Evolutionary conservation across 1,140 invertebrate species (phyloP).

Genomic region (Orchestia grillus): DNA sequence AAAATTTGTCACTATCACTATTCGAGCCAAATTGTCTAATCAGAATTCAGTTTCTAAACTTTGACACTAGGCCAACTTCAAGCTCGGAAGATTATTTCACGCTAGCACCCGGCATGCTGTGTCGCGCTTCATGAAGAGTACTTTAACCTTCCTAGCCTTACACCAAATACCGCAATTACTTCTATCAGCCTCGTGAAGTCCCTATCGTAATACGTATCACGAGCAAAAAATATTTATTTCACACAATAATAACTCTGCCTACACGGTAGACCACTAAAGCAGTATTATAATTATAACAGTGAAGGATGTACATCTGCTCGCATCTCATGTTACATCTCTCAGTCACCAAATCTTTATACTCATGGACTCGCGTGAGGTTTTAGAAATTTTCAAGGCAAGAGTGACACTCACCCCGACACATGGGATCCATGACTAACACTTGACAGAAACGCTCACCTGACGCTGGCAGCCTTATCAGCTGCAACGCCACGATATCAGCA

Average conservation of each 20-base stretch:
- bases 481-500: neutral
- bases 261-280: neutral
- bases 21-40: too few species aligned
- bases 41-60: neutral
- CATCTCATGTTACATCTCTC: neutral
- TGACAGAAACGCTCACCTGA: constrained; percentile 13
- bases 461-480: neutral
- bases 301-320: neutral
- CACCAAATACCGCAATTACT: neutral
- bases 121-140: neutral
- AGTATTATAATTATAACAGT: neutral
- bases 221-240: neutral
- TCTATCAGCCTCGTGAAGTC: neutral
- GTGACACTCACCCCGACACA: constrained; percentile 26
- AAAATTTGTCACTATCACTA: too few species aligned
- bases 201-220: neutral
- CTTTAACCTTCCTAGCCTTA: neutral
- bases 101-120: neutral
- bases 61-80: neutral
- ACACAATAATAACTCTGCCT: neutral
- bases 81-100: neutral
- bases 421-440: constrained; percentile 19
- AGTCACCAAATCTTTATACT: neutral
- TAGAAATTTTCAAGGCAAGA: neutral
- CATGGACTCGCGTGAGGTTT: neutral